Evolutionary conservation across 2,888 invertebrate species (phyloP), one percentile per base, ranked within the genome.

Genomic region (Loripinus fragilis): DNA sequence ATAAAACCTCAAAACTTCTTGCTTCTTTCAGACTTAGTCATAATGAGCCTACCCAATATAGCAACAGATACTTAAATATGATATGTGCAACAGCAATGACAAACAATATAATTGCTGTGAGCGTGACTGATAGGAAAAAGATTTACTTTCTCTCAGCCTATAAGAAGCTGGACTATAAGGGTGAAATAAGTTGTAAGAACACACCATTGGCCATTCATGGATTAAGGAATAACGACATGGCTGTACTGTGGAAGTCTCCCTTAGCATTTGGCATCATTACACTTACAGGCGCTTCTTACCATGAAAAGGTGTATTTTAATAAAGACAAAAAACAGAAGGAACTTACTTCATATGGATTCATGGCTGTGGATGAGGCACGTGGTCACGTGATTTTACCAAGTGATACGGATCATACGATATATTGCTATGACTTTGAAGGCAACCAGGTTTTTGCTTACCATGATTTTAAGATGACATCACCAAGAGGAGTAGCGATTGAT

Each of bases 231-330:
- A 20, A 15, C 3, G 60, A 60, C 60, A 33, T 60, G 10, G 67
- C 67, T 2, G 67, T 67, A 20, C 2, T 42, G 28, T 67, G 41
- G 67, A 15, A 38, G n/a, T 41, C 41, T 42, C 67, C 67, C 23
- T 41, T 45, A n/a, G 67, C 67, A 17, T 67, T 67, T 67, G 67
- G 67, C 2, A 67, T 67, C n/a, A 8, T 67, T 1, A 20, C 35
- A 35, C 38, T 12, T 38, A 23, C 33, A 10, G 60, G 23, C 10
- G 1, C 2, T 33, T 30, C 15, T 2, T 30, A 15, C 3, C 17
- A 8, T 12, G 15, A 67, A 25, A 42, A 42, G 15, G 10, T 42
- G 1, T 67, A 67, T 41, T 41, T 67, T 17, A 28, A n/a, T 12
- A 38, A 38, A 5, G 38, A 38, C 38, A 38, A 38, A 38, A 12